Conservation (phyloP, 1,140 invertebrate species). For the Drosophila malerkotliana region DNA sequence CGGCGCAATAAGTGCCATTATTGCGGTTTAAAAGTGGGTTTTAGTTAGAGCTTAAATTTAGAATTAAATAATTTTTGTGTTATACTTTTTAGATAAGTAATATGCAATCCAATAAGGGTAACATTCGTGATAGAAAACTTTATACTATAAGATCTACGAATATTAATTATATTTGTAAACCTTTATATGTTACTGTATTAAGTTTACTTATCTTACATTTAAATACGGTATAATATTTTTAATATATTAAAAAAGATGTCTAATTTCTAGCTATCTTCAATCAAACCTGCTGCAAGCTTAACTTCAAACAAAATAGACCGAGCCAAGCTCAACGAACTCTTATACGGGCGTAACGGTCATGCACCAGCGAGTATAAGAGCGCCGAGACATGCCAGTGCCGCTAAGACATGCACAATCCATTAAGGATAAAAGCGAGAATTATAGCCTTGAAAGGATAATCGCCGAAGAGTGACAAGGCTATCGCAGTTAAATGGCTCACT, state of each 20-base stretch:
- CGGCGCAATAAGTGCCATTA: slow-evolving; percentile 35
- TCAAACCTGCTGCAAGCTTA: slow-evolving; percentile 13
- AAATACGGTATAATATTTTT: no score
- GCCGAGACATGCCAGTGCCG: not conserved
- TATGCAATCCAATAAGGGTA: no score
- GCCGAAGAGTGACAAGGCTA: slow-evolving; percentile 28
- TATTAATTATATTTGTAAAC: no score
- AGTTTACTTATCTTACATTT: no score
- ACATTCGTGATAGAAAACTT: no score
- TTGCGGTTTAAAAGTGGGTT: not conserved
- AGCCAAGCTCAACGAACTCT: slow-evolving; percentile 12
- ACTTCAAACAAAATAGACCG: slow-evolving; percentile 14
- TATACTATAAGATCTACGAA: no score
- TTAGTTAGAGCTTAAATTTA: not conserved
- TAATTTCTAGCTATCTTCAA: not conserved
- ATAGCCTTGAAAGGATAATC: slow-evolving; percentile 44
- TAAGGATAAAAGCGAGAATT: slow-evolving; percentile 36
- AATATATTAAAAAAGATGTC: not conserved
- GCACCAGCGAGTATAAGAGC: slow-evolving; percentile 28
- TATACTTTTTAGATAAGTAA: no score
- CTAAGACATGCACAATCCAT: slow-evolving; percentile 43
- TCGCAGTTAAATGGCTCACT: slow-evolving; percentile 16
- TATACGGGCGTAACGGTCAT: slow-evolving; percentile 29
- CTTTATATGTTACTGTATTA: no score
- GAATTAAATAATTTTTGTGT: not conserved